These are phyloP conservation scores for Drosophila mulleri DNA, from an alignment of 2,888 invertebrate genomes.

Conservation along the genomic window DNA sequence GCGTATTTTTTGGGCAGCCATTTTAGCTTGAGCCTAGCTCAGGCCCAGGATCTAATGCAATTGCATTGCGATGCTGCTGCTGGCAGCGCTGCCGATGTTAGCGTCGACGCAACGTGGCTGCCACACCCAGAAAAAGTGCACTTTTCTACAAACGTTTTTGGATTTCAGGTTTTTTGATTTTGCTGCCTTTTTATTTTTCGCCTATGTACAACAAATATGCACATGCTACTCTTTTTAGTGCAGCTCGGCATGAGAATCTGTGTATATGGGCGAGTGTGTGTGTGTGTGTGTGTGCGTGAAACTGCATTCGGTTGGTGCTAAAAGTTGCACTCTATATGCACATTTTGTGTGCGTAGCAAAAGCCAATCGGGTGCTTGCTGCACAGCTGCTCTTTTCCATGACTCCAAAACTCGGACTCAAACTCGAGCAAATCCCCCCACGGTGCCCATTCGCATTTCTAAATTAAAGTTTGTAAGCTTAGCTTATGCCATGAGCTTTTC, in stretches of 20 bases:
- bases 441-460: slow-evolving; percentile 22
- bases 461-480: slow-evolving; percentile 19
- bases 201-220: slow-evolving; percentile 75
- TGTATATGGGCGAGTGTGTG: slow-evolving; percentile 11
- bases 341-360: slow-evolving; percentile 78
- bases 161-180: slow-evolving; percentile 57
- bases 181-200: slow-evolving; percentile 42
- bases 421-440: background rate
- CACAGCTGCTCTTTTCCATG: slow-evolving; percentile 55
- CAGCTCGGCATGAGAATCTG: background rate
- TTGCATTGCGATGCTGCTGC: slow-evolving; percentile 42
- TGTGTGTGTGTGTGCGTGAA: slow-evolving; percentile 45
- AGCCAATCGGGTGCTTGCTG: slow-evolving; percentile 77
- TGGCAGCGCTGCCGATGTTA: slow-evolving; percentile 25
- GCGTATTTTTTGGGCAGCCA: slow-evolving; percentile 64
- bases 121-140: slow-evolving; percentile 84
- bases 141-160: slow-evolving; percentile 78
- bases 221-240: slow-evolving; percentile 66
- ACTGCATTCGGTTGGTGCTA: slow-evolving; percentile 83
- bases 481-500: slow-evolving; percentile 2
- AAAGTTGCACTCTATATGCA: slow-evolving; percentile 84
- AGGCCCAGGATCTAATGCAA: slow-evolving; percentile 65
- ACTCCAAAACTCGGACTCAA: slow-evolving; percentile 47
- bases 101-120: slow-evolving; percentile 62
- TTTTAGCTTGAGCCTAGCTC: slow-evolving; percentile 47